A percentile compares a stretch with the other conserved stretches of the same genome.
Evolutionary conservation across 2,797 vertebrate species (phyloP).

Genomic region (Artibeus jamaicensis): DNA sequence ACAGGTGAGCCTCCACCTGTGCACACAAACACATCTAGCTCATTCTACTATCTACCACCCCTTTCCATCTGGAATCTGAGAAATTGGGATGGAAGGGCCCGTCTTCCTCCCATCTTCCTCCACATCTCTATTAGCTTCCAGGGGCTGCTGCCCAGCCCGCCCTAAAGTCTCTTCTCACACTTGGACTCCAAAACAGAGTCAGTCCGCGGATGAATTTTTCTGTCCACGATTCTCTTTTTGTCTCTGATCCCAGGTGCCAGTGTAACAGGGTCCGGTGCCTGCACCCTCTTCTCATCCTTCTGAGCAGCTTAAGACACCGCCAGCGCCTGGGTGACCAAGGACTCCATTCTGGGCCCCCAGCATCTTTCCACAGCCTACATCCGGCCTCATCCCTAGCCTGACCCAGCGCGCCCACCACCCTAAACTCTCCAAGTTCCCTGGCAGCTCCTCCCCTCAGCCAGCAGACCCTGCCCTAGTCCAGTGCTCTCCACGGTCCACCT

Average conservation of each 20-base stretch:
- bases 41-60: background rate
- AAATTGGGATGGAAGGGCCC: background rate
- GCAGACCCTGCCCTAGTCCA: background rate
- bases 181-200: background rate
- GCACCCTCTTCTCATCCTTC: background rate
- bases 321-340: background rate
- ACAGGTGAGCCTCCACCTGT: background rate
- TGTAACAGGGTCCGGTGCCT: background rate
- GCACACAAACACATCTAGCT: background rate
- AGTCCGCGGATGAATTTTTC: background rate
- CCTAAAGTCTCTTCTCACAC: background rate
- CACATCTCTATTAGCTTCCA: background rate
- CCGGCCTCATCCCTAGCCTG: background rate
- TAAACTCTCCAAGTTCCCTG: conserved; percentile 8
- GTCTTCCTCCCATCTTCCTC: background rate
- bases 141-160: background rate
- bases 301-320: background rate
- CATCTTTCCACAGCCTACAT: background rate
- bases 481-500: background rate
- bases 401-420: background rate
- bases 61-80: conserved; percentile 23
- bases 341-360: background rate
- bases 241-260: background rate
- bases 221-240: background rate
- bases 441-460: background rate